Percentiles rank a stretch among this genome's conserved stretches.
phyloP scores from a whole-genome alignment of 2,888 invertebrate genomes.

The Meta bourneti region DNA sequence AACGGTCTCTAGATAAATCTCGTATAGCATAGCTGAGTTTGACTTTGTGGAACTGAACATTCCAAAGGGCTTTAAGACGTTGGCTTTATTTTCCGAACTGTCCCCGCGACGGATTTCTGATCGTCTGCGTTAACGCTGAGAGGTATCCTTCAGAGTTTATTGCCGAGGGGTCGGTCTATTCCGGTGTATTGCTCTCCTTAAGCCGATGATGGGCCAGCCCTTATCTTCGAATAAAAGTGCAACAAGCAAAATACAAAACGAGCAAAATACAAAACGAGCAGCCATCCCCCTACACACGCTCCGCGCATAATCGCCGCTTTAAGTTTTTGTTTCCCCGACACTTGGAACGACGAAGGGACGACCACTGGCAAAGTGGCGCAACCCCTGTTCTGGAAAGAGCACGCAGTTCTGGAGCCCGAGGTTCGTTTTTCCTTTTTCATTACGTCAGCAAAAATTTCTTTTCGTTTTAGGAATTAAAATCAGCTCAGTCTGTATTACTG shows the following conservation, averaged over 20 bases:
- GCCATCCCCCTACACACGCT: not conserved
- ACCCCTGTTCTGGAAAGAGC: not conserved
- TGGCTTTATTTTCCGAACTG: not conserved
- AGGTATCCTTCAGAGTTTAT: not conserved
- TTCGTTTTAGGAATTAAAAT: too few relatives aligned
- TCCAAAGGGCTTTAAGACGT: not conserved
- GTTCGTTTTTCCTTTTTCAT: too few relatives aligned
- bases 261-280: constrained; percentile 4
- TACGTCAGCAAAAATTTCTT: too few relatives aligned
- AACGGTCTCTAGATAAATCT: not conserved
- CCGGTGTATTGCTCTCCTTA: constrained; percentile 2
- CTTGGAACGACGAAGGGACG: not conserved
- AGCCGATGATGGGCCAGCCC: constrained; percentile 5
- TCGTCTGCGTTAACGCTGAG: not conserved
- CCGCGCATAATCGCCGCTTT: constrained; percentile 52
- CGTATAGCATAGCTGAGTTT: not conserved
- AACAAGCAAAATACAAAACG: constrained; percentile 40
- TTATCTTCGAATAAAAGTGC: constrained; percentile 49
- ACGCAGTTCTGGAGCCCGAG: too few relatives aligned
- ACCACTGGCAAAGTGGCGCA: not conserved
- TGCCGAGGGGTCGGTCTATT: not conserved
- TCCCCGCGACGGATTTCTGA: not conserved
- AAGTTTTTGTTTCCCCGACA: constrained; percentile 31
- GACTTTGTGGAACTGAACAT: not conserved
- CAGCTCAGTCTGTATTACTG: too few relatives aligned